Conservation (phyloP, 2,888 invertebrate genomes). For the Nycteola revayana region DNA sequence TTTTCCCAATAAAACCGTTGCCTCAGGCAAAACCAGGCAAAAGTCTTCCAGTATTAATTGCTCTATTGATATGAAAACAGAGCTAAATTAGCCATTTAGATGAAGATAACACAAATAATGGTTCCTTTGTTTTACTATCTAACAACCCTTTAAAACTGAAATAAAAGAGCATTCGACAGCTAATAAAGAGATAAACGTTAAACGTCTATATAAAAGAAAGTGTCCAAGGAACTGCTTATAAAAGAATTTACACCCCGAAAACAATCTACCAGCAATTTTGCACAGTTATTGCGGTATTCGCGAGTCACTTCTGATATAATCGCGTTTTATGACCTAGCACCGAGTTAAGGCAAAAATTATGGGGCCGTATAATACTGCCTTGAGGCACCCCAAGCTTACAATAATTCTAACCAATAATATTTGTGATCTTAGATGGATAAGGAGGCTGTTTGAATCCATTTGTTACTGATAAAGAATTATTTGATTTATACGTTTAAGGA, state of each 20-base stretch:
- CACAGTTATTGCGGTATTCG: conserved; percentile 66
- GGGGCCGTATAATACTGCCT: conserved; percentile 62
- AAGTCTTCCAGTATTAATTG: conserved; percentile 61
- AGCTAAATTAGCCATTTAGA: conserved; percentile 66
- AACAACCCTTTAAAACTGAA: conserved; percentile 33
- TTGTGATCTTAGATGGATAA: conserved; percentile 65
- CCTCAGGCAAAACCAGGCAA: conserved; percentile 53
- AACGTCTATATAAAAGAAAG: conserved; percentile 36
- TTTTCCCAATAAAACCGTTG: conserved; percentile 68
- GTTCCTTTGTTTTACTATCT: conserved; percentile 37
- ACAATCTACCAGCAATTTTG: conserved; percentile 72
- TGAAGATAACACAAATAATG: conserved; percentile 62
- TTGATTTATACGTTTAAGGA: too few species aligned
- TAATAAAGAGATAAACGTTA: conserved; percentile 31
- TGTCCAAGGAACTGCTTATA: conserved; percentile 48
- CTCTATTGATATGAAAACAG: conserved; percentile 52
- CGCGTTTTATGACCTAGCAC: conserved; percentile 79
- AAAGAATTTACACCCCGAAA: conserved; percentile 62
- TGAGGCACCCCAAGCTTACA: conserved; percentile 70
- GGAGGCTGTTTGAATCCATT: conserved; percentile 58
- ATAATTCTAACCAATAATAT: conserved; percentile 74
- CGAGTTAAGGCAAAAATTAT: conserved; percentile 79
- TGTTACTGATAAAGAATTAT: conserved; percentile 45
- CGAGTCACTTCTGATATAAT: conserved; percentile 75
- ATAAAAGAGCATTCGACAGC: conserved; percentile 35